Conservation (phyloP, 2,797 vertebrate species). For the Pterois miles region DNA sequence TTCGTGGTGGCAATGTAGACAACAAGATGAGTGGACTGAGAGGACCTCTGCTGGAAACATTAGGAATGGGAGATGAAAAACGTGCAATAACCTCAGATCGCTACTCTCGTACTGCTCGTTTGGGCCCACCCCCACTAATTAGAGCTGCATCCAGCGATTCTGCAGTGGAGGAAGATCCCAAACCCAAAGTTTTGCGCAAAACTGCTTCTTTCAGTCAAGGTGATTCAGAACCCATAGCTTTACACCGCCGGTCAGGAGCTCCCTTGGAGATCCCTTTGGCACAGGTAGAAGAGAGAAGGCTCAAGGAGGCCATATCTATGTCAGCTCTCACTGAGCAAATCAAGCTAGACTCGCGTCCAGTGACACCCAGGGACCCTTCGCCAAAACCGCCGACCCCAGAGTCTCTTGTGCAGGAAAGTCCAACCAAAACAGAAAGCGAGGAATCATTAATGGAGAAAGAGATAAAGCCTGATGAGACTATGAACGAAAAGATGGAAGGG, state of each 20-base stretch:
- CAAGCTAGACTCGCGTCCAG: constrained; percentile 80
- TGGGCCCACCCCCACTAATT: constrained; percentile 83
- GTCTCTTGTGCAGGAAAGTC: constrained; percentile 67
- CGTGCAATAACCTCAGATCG: constrained; percentile 73
- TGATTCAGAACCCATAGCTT: constrained; percentile 89
- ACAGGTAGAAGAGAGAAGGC: constrained; percentile 85
- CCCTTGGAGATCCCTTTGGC: constrained; percentile 95
- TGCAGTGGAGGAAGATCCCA: constrained; percentile 84
- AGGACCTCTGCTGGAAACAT: constrained; percentile 94
- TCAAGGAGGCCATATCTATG: constrained; percentile 95
- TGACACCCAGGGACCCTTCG: constrained; percentile 72
- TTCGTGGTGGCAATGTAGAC: constrained; percentile 89
- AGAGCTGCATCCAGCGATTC: constrained; percentile 93
- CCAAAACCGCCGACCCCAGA: constrained; percentile 73
- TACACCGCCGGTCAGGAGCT: constrained; percentile 92
- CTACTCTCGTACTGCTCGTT: constrained; percentile 76
- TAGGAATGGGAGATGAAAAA: constrained; percentile 89
- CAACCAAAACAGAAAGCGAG: constrained; percentile 68
- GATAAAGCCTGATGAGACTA: constrained; percentile 64
- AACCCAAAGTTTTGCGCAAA: constrained; percentile 89
- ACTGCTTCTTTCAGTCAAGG: constrained; percentile 97
- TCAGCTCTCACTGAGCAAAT: constrained; percentile 90
- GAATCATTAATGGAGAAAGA: constrained; percentile 74
- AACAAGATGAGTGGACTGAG: constrained; percentile 95
- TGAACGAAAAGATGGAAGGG: constrained; percentile 70